These are phyloP conservation scores for Xiphophorus birchmanni DNA, from an alignment of 2,797 vertebrate genomes.

Conservation along the genomic window DNA sequence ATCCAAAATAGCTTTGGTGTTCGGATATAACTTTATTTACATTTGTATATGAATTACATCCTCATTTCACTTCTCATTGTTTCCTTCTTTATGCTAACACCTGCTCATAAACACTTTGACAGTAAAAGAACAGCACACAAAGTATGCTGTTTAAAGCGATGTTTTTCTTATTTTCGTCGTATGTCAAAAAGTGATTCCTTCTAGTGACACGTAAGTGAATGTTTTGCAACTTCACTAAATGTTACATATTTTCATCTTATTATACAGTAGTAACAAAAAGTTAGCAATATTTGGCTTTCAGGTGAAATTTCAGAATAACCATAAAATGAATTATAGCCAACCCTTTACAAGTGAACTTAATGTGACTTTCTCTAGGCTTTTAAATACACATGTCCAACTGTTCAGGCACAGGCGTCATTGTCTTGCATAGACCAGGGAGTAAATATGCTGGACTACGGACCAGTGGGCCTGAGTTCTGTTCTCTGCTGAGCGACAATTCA, in stretches of 20 bases:
- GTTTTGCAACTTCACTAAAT: neutral
- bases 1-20: neutral
- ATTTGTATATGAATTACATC: neutral
- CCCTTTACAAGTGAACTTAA: neutral
- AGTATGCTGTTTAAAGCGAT: neutral
- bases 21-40: neutral
- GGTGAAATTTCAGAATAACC: neutral
- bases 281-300: neutral
- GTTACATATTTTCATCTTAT: neutral
- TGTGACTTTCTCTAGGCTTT: neutral
- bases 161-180: neutral
- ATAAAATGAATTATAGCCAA: neutral
- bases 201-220: neutral
- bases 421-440: too few relatives aligned
- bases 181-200: neutral
- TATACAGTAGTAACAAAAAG: neutral
- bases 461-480: too few relatives aligned
- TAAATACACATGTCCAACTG: neutral
- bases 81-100: neutral
- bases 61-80: slow-evolving; percentile 2
- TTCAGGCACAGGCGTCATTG: neutral
- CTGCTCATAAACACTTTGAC: neutral
- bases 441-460: too few relatives aligned
- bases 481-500: neutral
- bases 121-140: neutral